These are phyloP conservation scores for Odontamblyopus lacepedii DNA, from an alignment of 2,797 vertebrate genomes.

Conservation along the genomic window DNA sequence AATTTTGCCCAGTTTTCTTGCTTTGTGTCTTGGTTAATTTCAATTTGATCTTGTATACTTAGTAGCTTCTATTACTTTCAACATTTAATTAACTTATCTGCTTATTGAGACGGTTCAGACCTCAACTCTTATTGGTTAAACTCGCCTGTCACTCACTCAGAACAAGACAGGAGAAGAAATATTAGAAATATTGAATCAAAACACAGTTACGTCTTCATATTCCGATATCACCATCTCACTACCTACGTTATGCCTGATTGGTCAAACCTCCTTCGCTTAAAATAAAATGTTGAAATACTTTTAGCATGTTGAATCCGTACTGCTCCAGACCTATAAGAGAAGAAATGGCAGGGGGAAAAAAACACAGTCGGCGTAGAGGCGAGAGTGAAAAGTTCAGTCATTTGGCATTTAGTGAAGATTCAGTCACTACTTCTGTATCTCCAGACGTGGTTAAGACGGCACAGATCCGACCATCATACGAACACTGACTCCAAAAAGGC, in stretches of 20 bases:
- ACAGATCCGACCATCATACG: constrained; percentile 30
- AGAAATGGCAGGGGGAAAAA: not conserved
- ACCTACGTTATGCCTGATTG: constrained; percentile 24
- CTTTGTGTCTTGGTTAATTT: too few species aligned
- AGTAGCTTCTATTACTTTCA: not conserved
- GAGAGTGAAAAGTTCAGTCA: constrained; percentile 59
- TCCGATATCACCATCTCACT: too few species aligned
- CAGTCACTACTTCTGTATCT: constrained; percentile 44
- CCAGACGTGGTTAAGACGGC: constrained; percentile 27
- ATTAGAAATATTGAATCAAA: not conserved
- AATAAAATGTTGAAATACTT: not conserved
- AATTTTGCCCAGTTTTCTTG: too few species aligned
- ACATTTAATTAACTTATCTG: too few species aligned
- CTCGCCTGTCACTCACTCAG: not conserved
- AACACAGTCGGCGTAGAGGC: constrained; percentile 28
- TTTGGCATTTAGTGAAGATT: constrained; percentile 63
- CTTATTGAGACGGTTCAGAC: too few species aligned
- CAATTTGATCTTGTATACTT: not conserved
- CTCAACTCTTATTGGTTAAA: not conserved
- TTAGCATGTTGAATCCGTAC: not conserved
- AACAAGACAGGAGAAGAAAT: too few species aligned
- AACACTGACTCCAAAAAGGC: constrained; percentile 36
- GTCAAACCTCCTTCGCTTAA: constrained; percentile 14
- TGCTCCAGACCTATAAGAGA: not conserved
- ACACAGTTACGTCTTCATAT: too few species aligned